Evolutionary conservation across 2,888 invertebrate species (phyloP), one percentile per base, ranked within the genome.

Genomic region (Netelia fuscicornis): DNA sequence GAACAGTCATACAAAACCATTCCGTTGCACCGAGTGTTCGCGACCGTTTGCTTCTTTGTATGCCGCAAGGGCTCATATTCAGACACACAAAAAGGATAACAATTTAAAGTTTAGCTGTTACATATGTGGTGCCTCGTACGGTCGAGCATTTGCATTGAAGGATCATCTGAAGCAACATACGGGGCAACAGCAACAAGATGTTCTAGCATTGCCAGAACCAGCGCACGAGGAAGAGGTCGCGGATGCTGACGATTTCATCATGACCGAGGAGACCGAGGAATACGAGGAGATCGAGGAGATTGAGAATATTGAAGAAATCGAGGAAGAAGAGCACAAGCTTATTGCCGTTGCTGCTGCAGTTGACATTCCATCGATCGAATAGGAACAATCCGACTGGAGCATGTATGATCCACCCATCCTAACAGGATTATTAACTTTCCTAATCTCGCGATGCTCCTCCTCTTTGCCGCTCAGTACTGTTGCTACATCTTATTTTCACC

Each of bases 1-100:
- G 92, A 97, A 97, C 91, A 97, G 96, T 9, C 97, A 97, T 89
- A 97, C 96, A 0, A 97, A 97, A 91, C 97, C 97, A 0, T 97
- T 97, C 90, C 95, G 96, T 1, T 97, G 97, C 89, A 96, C 96
- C 9, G 96, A 96, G 88, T 97, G 97, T 71, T 94, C 92, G 87
- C 95, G 97, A 75, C 97, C 97, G 0, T 97, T 97, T 91, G 96
- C 97, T 2, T 97, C 97, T 0, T 92, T 97, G 23, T 97, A 97
- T 91, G 96, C 97, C 0, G 97, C 97, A 0, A 95, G 97, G 68
- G 95, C 96, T 1, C 97, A 97, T 91, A 97, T 97, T 94, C 96
- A 96, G 89, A 96, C 96, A 0, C 97, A 97, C 91, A 95, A 95
- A 86, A 95, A 96, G 11, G 95, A 95, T 84, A 96, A 96, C 92